Evolutionary conservation across 2,888 invertebrate species (phyloP).

Genomic region (Eupithecia subfuscata): DNA sequence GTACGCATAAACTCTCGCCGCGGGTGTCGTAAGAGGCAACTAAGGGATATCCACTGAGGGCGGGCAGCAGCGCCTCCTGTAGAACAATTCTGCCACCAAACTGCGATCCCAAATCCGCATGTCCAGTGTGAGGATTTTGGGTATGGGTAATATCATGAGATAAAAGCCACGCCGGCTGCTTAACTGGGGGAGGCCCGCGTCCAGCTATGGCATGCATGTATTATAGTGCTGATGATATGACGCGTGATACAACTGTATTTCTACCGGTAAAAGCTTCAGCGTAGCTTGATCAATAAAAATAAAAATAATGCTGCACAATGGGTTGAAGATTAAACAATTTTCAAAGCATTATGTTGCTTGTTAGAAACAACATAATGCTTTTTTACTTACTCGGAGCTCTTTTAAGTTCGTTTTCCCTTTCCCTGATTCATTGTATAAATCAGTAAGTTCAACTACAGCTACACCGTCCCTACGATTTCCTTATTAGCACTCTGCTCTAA

Average conservation of each 20-base stretch:
- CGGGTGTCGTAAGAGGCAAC: no score
- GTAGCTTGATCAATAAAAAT: neutral
- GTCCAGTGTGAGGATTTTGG: no score
- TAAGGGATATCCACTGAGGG: no score
- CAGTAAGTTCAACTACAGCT: neutral
- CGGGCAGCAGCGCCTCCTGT: no score
- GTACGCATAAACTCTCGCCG: neutral
- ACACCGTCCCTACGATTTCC: conserved; percentile 6
- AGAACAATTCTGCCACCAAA: no score
- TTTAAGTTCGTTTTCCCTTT: neutral
- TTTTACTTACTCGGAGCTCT: neutral
- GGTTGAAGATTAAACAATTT: neutral
- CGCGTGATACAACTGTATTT: neutral
- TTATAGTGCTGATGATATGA: neutral
- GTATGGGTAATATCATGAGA: no score
- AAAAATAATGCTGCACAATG: neutral
- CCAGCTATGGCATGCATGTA: no score
- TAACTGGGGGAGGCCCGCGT: no score
- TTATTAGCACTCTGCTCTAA: conserved; percentile 33
- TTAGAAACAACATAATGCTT: neutral
- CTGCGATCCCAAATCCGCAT: no score
- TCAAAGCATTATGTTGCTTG: neutral
- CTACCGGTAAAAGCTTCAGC: neutral
- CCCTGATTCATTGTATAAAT: neutral
- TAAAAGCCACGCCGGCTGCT: no score